Evolutionary conservation across 2,113 vertebrate species (phyloP).

Genomic region (Shinisaurus crocodilurus): DNA sequence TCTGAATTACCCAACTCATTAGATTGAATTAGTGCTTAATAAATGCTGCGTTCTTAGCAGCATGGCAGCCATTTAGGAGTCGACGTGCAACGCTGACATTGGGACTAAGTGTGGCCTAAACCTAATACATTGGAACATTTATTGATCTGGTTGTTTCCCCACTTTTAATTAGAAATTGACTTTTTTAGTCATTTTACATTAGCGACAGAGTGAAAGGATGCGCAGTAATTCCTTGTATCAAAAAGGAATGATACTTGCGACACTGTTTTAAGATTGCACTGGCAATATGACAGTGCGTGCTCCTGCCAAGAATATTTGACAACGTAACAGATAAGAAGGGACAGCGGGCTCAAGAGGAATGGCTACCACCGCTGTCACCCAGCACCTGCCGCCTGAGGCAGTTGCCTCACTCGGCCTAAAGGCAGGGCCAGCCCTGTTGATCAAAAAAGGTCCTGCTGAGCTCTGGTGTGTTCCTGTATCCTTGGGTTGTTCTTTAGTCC

Average conservation of each 20-base stretch:
- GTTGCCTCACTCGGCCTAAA: too few species aligned
- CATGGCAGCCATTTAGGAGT: constrained; percentile 41
- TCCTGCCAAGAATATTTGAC: background rate
- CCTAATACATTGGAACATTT: constrained; percentile 24
- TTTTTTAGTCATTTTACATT: constrained; percentile 64
- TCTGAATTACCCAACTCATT: constrained; percentile 59
- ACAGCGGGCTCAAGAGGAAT: background rate
- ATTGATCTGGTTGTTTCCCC: constrained; percentile 60
- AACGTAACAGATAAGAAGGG: rapidly evolving
- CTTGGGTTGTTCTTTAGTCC: too few species aligned
- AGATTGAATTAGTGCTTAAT: constrained; percentile 51
- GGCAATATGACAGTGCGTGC: background rate
- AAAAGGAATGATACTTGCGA: background rate
- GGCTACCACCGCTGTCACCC: too few species aligned
- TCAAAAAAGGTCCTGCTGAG: too few species aligned
- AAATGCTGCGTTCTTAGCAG: constrained; percentile 31
- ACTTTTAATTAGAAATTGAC: constrained; percentile 73
- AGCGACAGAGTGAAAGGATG: constrained; percentile 45
- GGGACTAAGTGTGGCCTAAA: constrained; percentile 40
- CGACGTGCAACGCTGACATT: constrained; percentile 26
- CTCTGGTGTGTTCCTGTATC: too few species aligned
- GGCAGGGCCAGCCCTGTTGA: too few species aligned
- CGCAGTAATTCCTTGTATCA: background rate
- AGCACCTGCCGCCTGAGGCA: too few species aligned
- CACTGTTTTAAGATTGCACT: background rate